phyloP scores from a whole-genome alignment of 1,140 invertebrate species.

The Uloborus diversus region DNA sequence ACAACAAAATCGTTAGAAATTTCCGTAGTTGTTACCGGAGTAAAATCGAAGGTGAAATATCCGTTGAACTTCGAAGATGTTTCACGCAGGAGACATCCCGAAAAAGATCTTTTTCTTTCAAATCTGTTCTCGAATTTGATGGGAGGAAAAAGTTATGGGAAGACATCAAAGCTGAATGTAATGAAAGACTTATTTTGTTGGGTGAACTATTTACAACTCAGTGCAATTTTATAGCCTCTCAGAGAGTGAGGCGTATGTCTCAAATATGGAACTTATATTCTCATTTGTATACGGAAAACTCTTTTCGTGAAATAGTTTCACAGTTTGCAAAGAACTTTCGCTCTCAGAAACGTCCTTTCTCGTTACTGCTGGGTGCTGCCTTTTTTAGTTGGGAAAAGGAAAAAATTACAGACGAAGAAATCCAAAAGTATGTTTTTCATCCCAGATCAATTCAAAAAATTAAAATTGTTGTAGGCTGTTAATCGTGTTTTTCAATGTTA shows the following conservation, averaged over 20 bases:
- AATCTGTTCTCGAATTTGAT: constrained; percentile 32
- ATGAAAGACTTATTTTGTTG: constrained; percentile 58
- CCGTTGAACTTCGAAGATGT: constrained; percentile 2
- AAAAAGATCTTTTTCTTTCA: constrained; percentile 11
- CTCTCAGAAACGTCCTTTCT: constrained; percentile 45
- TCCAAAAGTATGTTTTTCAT: constrained; percentile 59
- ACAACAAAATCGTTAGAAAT: constrained; percentile 36
- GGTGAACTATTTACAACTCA: constrained; percentile 60
- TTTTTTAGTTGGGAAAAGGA: constrained; percentile 64
- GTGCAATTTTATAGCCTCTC: constrained; percentile 61
- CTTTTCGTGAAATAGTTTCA: constrained; percentile 58
- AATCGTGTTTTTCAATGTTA: too few species aligned
- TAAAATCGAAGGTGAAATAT: constrained; percentile 14
- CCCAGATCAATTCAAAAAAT: background rate
- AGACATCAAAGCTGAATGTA: constrained; percentile 14
- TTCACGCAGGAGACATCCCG: background rate
- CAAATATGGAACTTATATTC: constrained; percentile 62
- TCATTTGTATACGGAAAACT: constrained; percentile 61
- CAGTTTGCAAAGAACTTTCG: constrained; percentile 54
- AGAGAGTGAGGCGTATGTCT: constrained; percentile 60
- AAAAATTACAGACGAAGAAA: constrained; percentile 62
- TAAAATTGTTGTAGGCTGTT: too few species aligned
- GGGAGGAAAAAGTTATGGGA: constrained; percentile 34
- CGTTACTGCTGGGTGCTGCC: constrained; percentile 59
- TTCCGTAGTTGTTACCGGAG: constrained; percentile 25